A percentile compares a stretch with the other conserved stretches of the same genome.
phyloP scores from a whole-genome alignment of 2,888 invertebrate genomes.

The Erynnis tages region DNA sequence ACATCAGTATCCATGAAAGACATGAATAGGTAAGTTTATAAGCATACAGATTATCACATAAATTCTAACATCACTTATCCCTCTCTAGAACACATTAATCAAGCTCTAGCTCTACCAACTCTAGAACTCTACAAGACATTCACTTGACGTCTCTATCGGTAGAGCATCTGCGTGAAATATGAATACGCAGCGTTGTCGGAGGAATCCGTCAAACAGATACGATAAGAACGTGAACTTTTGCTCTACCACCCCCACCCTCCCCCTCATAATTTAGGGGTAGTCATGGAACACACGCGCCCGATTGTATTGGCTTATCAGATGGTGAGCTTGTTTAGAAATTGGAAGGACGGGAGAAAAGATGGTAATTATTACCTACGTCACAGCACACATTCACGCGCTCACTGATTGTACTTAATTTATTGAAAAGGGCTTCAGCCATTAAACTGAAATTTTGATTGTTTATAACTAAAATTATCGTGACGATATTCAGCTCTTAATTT shows the following conservation, averaged over 20 bases:
- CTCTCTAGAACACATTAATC: not conserved
- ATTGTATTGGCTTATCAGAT: slow-evolving; percentile 23
- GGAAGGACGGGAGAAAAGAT: not conserved
- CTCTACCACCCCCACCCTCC: slow-evolving; percentile 44
- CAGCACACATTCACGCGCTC: too few species aligned
- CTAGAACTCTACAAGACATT: slow-evolving; percentile 7
- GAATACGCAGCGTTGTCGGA: slow-evolving; percentile 73
- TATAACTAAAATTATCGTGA: too few species aligned
- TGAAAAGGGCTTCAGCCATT: too few species aligned
- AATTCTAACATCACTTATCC: too few species aligned
- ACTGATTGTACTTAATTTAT: too few species aligned
- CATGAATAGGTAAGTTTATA: too few species aligned
- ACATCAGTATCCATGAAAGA: too few species aligned
- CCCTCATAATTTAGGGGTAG: slow-evolving; percentile 29
- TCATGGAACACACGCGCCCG: slow-evolving; percentile 20
- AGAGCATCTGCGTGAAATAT: slow-evolving; percentile 63
- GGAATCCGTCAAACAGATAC: slow-evolving; percentile 79
- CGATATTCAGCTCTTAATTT: too few species aligned
- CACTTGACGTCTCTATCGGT: slow-evolving; percentile 41
- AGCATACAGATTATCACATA: too few species aligned
- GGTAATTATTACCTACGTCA: too few species aligned
- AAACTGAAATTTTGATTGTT: too few species aligned
- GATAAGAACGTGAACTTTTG: slow-evolving; percentile 78
- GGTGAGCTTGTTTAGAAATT: slow-evolving; percentile 8
- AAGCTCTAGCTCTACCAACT: not conserved